Conservation (phyloP, 2,888 invertebrate genomes). For the Parascotia fuliginaria region DNA sequence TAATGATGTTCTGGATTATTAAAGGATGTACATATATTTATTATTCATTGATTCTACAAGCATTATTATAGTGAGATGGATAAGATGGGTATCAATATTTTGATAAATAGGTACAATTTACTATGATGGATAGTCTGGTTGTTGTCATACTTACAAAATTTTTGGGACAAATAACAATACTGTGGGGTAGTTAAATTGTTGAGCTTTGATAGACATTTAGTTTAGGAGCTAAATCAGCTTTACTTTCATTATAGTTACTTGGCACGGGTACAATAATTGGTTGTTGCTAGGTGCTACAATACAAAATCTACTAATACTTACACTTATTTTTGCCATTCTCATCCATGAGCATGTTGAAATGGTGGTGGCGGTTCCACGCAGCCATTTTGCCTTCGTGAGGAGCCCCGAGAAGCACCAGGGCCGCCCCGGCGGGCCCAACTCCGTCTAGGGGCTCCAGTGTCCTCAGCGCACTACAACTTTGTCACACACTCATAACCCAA, state of each 20-base stretch:
- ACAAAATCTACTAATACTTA: slow-evolving; percentile 67
- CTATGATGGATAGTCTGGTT: too few relatives aligned
- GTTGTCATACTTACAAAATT: too few relatives aligned
- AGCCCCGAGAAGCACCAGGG: slow-evolving; percentile 86
- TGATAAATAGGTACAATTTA: too few relatives aligned
- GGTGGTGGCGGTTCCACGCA: slow-evolving; percentile 91
- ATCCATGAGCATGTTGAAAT: slow-evolving; percentile 89
- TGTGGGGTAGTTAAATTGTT: too few relatives aligned
- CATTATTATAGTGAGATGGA: too few relatives aligned
- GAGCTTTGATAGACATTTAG: too few relatives aligned
- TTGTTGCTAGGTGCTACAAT: background rate
- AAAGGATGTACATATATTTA: too few relatives aligned
- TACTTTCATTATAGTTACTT: background rate
- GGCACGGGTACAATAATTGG: background rate
- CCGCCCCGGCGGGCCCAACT: slow-evolving; percentile 87
- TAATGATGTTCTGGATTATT: too few relatives aligned
- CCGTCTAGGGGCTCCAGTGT: slow-evolving; percentile 88
- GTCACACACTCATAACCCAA: slow-evolving; percentile 85
- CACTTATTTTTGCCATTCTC: slow-evolving; percentile 89
- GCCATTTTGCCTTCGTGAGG: slow-evolving; percentile 88
- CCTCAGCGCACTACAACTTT: slow-evolving; percentile 82
- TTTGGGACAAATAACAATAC: too few relatives aligned
- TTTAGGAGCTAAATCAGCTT: too few relatives aligned
- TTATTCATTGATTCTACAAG: too few relatives aligned
- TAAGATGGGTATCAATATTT: too few relatives aligned